Conservation (phyloP, 64 coral and sea anemone species). For the Montipora capricornis region DNA sequence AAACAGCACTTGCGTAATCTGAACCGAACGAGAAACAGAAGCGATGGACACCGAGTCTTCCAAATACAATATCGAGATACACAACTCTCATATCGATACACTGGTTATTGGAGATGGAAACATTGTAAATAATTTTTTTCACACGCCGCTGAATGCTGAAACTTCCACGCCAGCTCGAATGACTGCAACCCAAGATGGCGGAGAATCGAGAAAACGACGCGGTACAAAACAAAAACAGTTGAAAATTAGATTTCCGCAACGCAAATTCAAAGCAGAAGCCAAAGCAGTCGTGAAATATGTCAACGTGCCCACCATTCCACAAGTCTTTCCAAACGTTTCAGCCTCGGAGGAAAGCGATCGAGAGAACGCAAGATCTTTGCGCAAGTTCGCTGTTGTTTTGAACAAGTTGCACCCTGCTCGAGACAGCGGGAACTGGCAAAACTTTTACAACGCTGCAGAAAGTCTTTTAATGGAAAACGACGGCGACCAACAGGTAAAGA, state of each 20-base stretch:
- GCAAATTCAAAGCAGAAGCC: neutral
- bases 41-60: neutral
- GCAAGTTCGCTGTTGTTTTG: neutral
- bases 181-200: neutral
- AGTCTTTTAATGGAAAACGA: neutral
- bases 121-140: neutral
- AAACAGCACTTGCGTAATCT: neutral
- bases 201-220: neutral
- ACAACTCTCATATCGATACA: neutral
- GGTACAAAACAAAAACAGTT: neutral
- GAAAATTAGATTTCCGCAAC: neutral
- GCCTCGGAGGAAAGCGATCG: too few relatives aligned
- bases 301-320: neutral
- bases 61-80: neutral
- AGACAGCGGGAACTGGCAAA: slow-evolving; percentile 39
- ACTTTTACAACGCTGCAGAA: neutral
- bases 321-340: neutral
- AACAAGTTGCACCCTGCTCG: slow-evolving; percentile 58
- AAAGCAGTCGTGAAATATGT: neutral
- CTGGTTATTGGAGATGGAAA: slow-evolving; percentile 1
- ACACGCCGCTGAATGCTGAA: neutral
- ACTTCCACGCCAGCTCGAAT: neutral
- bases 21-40: neutral
- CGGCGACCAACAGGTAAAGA: neutral
- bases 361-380: neutral